Evolutionary conservation across 1,140 invertebrate genomes (phyloP).

Genomic region (Andrena cerasifolii): DNA sequence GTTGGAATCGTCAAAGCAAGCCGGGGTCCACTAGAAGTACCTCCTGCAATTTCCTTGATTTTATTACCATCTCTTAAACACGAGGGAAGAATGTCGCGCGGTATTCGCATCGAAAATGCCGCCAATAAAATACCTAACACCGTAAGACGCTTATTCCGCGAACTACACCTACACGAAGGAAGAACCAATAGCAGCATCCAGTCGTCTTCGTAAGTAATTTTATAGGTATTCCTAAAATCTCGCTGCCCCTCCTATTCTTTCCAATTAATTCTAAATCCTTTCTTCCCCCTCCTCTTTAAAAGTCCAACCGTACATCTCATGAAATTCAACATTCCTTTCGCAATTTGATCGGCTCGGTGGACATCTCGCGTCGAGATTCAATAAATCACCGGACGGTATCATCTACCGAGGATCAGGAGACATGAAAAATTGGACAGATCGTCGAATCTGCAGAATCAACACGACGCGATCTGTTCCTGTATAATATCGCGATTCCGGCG

Average conservation of each 20-base stretch:
- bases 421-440: background rate
- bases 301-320: too few relatives aligned
- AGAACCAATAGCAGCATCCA: background rate
- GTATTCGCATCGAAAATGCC: background rate
- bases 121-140: slow-evolving; percentile 3
- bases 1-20: background rate
- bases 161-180: too few relatives aligned
- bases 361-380: background rate
- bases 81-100: slow-evolving; percentile 17
- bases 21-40: background rate
- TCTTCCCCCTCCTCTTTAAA: too few relatives aligned
- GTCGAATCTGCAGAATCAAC: background rate
- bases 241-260: too few relatives aligned
- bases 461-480: background rate
- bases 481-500: background rate
- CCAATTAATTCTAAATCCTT: too few relatives aligned
- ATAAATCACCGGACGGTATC: background rate
- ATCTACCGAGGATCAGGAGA: background rate
- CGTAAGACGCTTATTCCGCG: background rate
- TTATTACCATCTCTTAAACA: background rate
- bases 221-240: too few relatives aligned
- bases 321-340: too few relatives aligned
- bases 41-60: slow-evolving; percentile 2
- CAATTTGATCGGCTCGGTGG: background rate
- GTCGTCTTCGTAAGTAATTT: background rate